A percentile compares a stretch with the other conserved stretches of the same genome.
Conservation (phyloP, 2,113 vertebrate species). For the Tursiops truncatus region DNA sequence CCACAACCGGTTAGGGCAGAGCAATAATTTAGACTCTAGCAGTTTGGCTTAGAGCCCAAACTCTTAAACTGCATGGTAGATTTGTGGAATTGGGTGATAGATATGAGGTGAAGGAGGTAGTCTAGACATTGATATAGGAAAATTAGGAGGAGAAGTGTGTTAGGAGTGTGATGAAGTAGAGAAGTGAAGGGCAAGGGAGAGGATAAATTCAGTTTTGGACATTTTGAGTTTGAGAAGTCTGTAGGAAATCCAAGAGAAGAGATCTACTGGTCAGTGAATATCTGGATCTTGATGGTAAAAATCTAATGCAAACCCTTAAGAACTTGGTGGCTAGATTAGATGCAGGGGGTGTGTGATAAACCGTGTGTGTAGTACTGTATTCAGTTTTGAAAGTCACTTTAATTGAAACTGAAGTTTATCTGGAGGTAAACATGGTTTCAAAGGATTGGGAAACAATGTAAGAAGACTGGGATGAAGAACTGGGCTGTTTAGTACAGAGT, state of each 20-base stretch:
- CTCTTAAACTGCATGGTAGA: background rate
- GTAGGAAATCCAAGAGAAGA: background rate
- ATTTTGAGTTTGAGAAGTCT: background rate
- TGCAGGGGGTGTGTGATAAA: background rate
- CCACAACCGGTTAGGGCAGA: background rate
- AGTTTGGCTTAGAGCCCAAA: background rate
- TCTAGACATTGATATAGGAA: background rate
- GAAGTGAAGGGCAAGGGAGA: background rate
- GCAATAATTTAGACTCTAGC: background rate
- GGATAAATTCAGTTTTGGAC: background rate
- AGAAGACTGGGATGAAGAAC: background rate
- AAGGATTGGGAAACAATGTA: background rate
- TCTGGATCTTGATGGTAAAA: background rate
- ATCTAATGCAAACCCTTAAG: background rate
- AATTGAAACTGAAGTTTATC: constrained; percentile 3
- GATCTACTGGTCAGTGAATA: background rate
- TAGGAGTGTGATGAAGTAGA: background rate
- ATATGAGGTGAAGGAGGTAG: background rate
- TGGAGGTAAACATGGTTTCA: background rate
- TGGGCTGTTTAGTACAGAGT: background rate
- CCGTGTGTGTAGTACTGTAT: background rate
- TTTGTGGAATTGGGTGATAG: background rate
- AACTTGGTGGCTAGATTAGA: background rate
- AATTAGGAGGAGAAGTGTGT: background rate
- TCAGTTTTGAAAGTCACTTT: background rate